These are phyloP conservation scores for Nasonovia ribisnigri DNA, from an alignment of 2,888 invertebrate genomes.

Conservation along the genomic window DNA sequence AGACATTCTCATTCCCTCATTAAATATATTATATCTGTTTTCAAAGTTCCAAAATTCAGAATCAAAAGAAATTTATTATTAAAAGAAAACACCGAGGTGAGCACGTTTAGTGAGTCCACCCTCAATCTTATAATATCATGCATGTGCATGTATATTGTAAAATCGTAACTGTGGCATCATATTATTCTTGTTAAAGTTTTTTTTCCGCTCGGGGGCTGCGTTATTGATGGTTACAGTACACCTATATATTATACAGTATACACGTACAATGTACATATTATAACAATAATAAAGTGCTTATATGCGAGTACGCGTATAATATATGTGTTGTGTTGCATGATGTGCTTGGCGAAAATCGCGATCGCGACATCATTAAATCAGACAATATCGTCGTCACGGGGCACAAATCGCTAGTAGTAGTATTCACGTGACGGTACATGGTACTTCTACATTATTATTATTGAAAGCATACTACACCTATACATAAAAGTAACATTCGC, in stretches of 20 bases:
- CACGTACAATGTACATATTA: background rate
- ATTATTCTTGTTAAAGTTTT: background rate
- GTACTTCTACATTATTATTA: slow-evolving; percentile 1
- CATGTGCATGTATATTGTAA: background rate
- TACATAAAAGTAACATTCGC: background rate
- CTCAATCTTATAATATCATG: background rate
- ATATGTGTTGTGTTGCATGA: background rate
- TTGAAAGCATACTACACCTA: background rate
- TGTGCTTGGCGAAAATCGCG: background rate
- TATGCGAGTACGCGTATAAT: background rate
- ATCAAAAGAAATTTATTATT: background rate
- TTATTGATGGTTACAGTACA: background rate
- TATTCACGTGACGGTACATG: background rate
- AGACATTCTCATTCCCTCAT: too few species aligned
- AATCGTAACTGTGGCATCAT: background rate
- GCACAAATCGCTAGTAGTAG: background rate
- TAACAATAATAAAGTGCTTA: background rate
- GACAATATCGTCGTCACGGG: slow-evolving; percentile 13
- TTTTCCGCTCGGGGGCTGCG: background rate
- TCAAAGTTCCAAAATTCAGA: background rate
- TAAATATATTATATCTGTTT: background rate
- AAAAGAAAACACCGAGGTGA: background rate
- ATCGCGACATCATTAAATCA: slow-evolving; percentile 39
- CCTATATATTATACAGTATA: background rate
- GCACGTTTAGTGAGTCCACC: background rate